Evolutionary conservation across 1,140 invertebrate genomes (phyloP).

Genomic region (Zaprionus camerounensis): DNA sequence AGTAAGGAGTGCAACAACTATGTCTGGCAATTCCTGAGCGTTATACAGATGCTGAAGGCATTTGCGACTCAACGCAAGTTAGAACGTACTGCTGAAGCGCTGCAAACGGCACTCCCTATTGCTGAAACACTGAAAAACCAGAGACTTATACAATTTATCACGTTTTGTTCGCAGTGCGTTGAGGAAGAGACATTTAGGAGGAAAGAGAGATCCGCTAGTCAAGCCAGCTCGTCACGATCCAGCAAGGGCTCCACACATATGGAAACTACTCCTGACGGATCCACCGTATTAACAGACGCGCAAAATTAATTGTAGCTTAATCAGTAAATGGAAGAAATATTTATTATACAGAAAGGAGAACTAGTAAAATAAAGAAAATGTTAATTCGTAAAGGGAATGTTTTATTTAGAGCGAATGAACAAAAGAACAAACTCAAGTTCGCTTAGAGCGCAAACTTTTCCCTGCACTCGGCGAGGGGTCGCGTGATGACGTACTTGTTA

Average conservation of each 20-base stretch:
- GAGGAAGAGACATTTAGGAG: slow-evolving; percentile 28
- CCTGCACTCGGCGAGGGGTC: slow-evolving; percentile 62
- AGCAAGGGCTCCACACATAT: not conserved
- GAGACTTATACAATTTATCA: slow-evolving; percentile 29
- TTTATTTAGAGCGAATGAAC: slow-evolving; percentile 1
- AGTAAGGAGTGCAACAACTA: slow-evolving; percentile 55
- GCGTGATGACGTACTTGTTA: slow-evolving; percentile 64
- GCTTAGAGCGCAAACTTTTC: slow-evolving; percentile 69
- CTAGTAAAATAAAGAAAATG: not conserved
- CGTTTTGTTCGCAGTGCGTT: slow-evolving; percentile 41
- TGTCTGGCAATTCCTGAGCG: slow-evolving; percentile 64
- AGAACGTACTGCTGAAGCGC: slow-evolving; percentile 56
- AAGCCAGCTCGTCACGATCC: not conserved
- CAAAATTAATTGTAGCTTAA: too few species aligned
- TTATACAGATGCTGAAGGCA: slow-evolving; percentile 65
- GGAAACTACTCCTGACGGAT: too few species aligned
- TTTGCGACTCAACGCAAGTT: slow-evolving; percentile 64
- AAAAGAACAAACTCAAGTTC: not conserved
- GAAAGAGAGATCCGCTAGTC: not conserved
- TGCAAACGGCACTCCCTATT: slow-evolving; percentile 51
- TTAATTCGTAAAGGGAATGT: not conserved
- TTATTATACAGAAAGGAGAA: not conserved
- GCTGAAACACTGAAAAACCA: slow-evolving; percentile 29
- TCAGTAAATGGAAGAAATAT: too few species aligned
- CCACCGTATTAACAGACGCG: too few species aligned